Conservation (phyloP, 2,888 invertebrate species). For the Nasonovia ribisnigri region DNA sequence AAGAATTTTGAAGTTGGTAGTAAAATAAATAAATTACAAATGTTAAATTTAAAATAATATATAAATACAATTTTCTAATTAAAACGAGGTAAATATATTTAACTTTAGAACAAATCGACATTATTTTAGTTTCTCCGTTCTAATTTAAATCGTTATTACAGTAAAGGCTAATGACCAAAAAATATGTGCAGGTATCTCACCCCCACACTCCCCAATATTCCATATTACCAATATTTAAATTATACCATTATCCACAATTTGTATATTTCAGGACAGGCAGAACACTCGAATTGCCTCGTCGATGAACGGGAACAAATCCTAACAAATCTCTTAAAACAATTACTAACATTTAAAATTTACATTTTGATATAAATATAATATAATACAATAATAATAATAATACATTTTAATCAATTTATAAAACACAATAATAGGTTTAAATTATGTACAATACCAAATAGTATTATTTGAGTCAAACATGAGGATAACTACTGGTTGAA, state of each 20-base stretch:
- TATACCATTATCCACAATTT: too few species aligned
- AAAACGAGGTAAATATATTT: not conserved
- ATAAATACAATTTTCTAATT: not conserved
- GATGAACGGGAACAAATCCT: too few species aligned
- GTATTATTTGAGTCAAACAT: not conserved
- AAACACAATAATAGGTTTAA: not conserved
- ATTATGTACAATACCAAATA: not conserved
- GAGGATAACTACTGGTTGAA: not conserved
- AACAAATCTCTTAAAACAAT: too few species aligned
- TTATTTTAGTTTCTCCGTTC: not conserved
- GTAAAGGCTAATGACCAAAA: not conserved
- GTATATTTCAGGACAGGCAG: too few species aligned
- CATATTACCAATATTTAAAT: too few species aligned
- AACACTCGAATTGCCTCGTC: too few species aligned
- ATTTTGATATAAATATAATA: too few species aligned
- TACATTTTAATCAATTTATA: not conserved
- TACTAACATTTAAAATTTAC: too few species aligned
- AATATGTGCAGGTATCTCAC: too few species aligned
- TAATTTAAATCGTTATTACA: not conserved
- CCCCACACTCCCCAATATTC: too few species aligned
- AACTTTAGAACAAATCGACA: not conserved
- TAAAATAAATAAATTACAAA: not conserved
- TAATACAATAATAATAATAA: too few species aligned
- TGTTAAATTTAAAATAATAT: not conserved
- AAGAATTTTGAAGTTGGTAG: not conserved